Base-by-base conservation (phyloP, 1,140 invertebrate species). In the Aphaenogaster floridana region DNA sequence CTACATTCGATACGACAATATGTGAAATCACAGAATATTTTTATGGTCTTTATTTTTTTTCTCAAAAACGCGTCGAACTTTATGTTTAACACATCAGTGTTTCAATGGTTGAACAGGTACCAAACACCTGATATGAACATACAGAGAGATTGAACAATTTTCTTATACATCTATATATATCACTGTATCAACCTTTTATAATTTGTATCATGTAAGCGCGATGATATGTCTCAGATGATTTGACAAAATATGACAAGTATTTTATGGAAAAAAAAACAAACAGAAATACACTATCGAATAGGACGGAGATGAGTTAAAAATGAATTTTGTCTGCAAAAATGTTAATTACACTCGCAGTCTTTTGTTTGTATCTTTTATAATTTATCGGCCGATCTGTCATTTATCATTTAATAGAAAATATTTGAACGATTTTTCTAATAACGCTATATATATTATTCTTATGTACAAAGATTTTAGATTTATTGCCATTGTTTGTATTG, bases 391-490 rank as follows among this genome's bases (percentile, higher is more conserved):
- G 28, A 89, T 86, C 74, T 80, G 9, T 83, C 7, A 59, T 68
- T 52, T 64, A 63, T 84, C 39, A 54, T n/a, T 74, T 69, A 76
- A 89, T 72, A 66, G n/a, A 86, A 86, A 48, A 78, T 61, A 84
- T 15, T 48, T 74, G 68, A 28, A 61, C 34, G 9, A 39, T 11
- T 71, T 11, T 42, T 72, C 21, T 66, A 28, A 52, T 17, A 88
- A 36, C 34, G 15, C 39, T 71, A 78, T 45, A 89, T 59, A 42
- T 78, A 57, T 76, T 48, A 34, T 15, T 74, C 13, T 72, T 89
- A 88, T 88, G 54, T 84, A 88, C 59, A 89, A 68, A 52, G 1
- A 57, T 72, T 42, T 72, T 28, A 21, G 74, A 86, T 68, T 72
- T 34, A 34, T 69, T 68, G 72, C 52, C 59, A 52, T 74, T 52